Conservation (phyloP, 1,140 invertebrate species). For the Drusus annulatus region DNA sequence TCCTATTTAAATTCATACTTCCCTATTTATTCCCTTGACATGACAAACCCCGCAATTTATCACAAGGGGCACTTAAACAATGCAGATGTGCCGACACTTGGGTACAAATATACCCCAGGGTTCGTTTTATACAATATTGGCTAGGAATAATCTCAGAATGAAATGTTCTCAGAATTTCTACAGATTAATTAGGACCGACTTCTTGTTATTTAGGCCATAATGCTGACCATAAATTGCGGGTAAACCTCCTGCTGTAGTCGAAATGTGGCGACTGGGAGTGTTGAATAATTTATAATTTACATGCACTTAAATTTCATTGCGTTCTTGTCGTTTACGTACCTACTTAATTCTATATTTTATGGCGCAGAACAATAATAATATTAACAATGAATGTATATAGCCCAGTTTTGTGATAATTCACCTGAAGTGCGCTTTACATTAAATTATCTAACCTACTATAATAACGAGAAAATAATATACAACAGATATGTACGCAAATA, state of each 20-base stretch:
- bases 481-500: too few species aligned
- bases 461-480: too few species aligned
- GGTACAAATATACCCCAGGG: not conserved
- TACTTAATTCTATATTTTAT: too few species aligned
- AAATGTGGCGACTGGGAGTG: conserved; percentile 24
- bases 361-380: too few species aligned
- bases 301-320: conserved; percentile 40
- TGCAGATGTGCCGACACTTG: not conserved
- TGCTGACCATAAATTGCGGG: conserved; percentile 28
- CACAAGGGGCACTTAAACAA: not conserved
- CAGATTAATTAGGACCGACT: conserved; percentile 39
- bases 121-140: not conserved
- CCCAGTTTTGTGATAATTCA: too few species aligned
- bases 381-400: too few species aligned
- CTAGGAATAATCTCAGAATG: not conserved
- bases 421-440: too few species aligned
- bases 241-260: conserved; percentile 15
- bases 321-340: not conserved
- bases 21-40: too few species aligned
- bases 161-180: conserved; percentile 7
- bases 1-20: too few species aligned
- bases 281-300: conserved; percentile 37
- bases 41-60: too few species aligned
- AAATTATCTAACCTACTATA: too few species aligned
- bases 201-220: conserved; percentile 40